Evolutionary conservation across 2,113 vertebrate genomes (phyloP).

Genomic region (Cyphomyrus discorhynchus): DNA sequence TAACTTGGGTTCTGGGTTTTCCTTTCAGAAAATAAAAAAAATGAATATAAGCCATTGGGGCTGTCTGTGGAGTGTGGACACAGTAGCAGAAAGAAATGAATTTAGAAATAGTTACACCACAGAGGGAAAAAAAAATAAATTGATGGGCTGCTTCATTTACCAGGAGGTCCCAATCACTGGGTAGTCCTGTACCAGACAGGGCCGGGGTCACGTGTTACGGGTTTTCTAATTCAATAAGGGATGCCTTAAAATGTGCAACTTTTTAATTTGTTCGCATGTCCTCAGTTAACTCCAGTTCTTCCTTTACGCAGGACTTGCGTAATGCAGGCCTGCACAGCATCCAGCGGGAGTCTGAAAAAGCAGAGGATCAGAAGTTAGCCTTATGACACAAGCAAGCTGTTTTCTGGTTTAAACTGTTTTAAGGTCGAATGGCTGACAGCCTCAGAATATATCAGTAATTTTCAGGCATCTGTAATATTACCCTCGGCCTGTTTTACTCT

Average conservation of each 20-base stretch:
- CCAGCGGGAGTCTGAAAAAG: neutral
- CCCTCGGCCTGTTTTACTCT: neutral
- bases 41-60: neutral
- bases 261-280: neutral
- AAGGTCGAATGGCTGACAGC: neutral
- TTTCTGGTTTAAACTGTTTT: neutral
- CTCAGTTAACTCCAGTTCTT: neutral
- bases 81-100: neutral
- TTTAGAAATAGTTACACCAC: neutral
- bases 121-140: neutral
- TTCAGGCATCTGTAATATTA: neutral
- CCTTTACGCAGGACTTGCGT: neutral
- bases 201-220: neutral
- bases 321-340: neutral
- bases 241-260: neutral
- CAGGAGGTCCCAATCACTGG: neutral
- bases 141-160: neutral
- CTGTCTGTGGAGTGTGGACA: neutral
- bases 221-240: neutral
- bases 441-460: neutral
- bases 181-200: neutral
- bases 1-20: slow-evolving; percentile 7
- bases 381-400: neutral
- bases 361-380: neutral
- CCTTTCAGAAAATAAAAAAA: neutral